Evolutionary conservation across 2,797 vertebrate species (phyloP).

Genomic region (Cryptoblepharus egeriae): DNA sequence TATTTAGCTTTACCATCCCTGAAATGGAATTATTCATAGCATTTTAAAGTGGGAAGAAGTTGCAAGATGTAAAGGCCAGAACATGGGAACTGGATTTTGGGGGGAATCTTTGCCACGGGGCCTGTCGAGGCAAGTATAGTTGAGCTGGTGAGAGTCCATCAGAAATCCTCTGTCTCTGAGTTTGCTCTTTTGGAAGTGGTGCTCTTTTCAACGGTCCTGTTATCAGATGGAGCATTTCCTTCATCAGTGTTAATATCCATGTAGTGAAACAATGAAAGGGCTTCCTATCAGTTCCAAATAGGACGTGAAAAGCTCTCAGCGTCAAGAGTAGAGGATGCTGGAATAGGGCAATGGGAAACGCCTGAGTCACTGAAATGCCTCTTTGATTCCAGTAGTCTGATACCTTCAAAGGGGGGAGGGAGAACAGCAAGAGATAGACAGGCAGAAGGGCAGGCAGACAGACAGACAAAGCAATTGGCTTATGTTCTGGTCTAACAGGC

Average conservation of each 20-base stretch:
- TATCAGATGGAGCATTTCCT: slow-evolving; percentile 87
- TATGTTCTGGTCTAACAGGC: slow-evolving; percentile 61
- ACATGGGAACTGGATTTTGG: background rate
- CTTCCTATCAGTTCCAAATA: slow-evolving; percentile 86
- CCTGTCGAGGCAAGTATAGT: background rate
- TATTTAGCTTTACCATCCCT: accelerated
- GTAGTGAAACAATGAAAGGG: slow-evolving; percentile 84
- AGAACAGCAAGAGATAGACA: slow-evolving; percentile 55
- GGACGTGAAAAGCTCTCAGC: slow-evolving; percentile 83
- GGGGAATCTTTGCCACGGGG: background rate
- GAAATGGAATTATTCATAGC: background rate
- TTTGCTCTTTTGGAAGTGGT: slow-evolving; percentile 74
- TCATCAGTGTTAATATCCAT: slow-evolving; percentile 85
- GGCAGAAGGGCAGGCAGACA: slow-evolving; percentile 54
- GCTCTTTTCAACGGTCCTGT: slow-evolving; percentile 77
- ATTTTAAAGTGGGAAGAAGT: background rate
- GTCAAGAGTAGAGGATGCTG: slow-evolving; percentile 83
- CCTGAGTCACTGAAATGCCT: slow-evolving; percentile 82
- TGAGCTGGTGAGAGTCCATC: slow-evolving; percentile 45
- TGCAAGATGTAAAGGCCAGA: background rate
- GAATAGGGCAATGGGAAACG: slow-evolving; percentile 86
- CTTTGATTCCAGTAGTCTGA: slow-evolving; percentile 80
- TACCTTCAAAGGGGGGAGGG: slow-evolving; percentile 68
- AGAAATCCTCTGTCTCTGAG: slow-evolving; percentile 65
- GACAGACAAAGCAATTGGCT: slow-evolving; percentile 57